Evolutionary conservation across 2,797 vertebrate species (phyloP), one percentile per base, ranked within the genome.

Genomic region (Zalophus californianus): DNA sequence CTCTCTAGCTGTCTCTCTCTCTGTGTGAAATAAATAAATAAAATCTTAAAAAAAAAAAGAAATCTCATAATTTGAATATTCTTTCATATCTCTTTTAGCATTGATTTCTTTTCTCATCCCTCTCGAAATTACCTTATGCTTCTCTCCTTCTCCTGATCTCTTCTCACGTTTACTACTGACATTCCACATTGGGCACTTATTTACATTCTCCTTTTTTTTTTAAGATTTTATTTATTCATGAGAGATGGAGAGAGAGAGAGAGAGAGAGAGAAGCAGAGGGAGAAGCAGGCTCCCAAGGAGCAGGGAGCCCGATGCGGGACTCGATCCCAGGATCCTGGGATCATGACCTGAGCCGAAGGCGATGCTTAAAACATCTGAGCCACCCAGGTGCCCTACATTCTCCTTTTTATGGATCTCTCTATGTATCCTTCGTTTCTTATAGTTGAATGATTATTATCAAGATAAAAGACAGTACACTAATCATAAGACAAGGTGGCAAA

Each of bases 361-460:
- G 38, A 38, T 4, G 38, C 38, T 38, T 38, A 38, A 38, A 38
- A 38, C 38, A 38, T 38, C 38, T 38, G 38, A 38, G 38, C 38
- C 38, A 38, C 38, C 38, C 38, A 38, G 38, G 38, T 38, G 38
- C 38, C 38, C 38, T 86, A 32, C 60, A 73, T 73, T 70, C 7
- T 72, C 41, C 18, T 75, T 70, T 90, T 86, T 73, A 78, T 60
- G 29, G 38, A 25, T 70, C n/a, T 80, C 52, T 82, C 3, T 79
- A 70, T 88, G 15, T n/a, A 60, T 23, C 41, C 35, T 85, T 91
- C 48, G 78, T 83, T 91, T 95, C 78, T 48, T 86, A 35, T 58
- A 86, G n/a, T 44, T 83, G 79, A 86, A 62, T 86, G 38, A 83
- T 86, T 93, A 94, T 58, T 75, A 96, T 82, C 68, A 88, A 89